Evolutionary conservation across 64 coral and sea anemone genomes (phyloP), one percentile per base, ranked within the genome.

Genomic region (Anthopleura sola): DNA sequence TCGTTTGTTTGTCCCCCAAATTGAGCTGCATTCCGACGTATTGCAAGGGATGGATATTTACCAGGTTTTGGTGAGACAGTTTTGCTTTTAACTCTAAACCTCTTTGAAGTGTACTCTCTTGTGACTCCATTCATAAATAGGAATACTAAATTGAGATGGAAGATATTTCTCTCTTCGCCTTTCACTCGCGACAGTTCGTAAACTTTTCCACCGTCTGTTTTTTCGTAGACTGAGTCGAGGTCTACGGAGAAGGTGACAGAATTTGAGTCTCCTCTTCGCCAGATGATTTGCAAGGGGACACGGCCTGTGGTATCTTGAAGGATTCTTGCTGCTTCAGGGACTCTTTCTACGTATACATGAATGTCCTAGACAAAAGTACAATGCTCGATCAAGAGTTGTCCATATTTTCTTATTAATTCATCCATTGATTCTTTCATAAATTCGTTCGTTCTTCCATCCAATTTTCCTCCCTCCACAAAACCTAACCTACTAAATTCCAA

Each of bases 101-200:
- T 36, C 36, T 96, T 96, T 17, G 90, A 89, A 13, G 75, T 86
- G 23, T 89, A 96, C 34, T 96, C 94, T 54, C 83, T 96, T 0
- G 94, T 90, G 44, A 75, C 84, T 26, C 94, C 94, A 87, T 96
- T 89, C 20, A 89, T 32, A 55, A 96, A 96, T 46, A 89, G 71
- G 37, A 96, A 75, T 15, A 87, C 86, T 32, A 96, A 76, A 18
- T 92, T 77, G 29, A 96, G 66, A 16, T 89, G 90, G 44, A 96
- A 96, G 23, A 96, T 92, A 14, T 96, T 96, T 29, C 94, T 86
- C 46, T 96, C 94, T 51, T 92, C 94, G 14, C 94, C 94, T 75
- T 96, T 96, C 21, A 96, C 94, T 69, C 94, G 76, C 0, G 94
- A 96, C 48, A 96, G 90, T 75, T 96, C 94, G 78, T 96, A 96